These are phyloP conservation scores for Tapirus indicus DNA, from an alignment of 2,797 vertebrate species.

Conservation along the genomic window DNA sequence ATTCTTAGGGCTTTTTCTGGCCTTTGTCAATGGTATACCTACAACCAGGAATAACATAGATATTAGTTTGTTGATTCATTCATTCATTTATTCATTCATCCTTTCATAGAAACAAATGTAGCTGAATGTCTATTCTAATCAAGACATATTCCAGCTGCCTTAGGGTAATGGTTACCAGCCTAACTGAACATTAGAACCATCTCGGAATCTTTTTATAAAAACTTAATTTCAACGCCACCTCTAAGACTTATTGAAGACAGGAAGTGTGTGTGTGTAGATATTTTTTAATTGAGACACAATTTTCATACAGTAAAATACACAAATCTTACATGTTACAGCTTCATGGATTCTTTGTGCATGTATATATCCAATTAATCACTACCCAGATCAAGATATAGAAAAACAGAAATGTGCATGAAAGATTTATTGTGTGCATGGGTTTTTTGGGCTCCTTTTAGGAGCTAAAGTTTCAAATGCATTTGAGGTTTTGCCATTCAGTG, in stretches of 20 bases:
- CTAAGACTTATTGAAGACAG: neutral
- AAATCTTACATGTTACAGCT: neutral
- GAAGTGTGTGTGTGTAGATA: neutral
- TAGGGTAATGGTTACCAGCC: neutral
- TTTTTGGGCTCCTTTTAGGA: neutral
- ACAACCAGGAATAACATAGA: neutral
- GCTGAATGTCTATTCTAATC: neutral
- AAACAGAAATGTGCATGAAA: constrained; percentile 39
- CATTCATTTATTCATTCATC: neutral
- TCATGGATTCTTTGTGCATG: neutral
- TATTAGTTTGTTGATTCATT: neutral
- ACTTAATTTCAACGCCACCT: neutral
- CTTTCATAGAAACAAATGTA: neutral
- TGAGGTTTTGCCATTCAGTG: constrained; percentile 50
- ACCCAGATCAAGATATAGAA: constrained; percentile 24
- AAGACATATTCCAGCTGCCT: neutral
- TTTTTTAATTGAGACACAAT: neutral
- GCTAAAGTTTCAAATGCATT: constrained; percentile 40
- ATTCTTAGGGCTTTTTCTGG: neutral
- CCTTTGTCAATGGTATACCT: neutral
- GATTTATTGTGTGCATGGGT: neutral
- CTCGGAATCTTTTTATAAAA: neutral
- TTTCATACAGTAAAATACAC: constrained; percentile 25
- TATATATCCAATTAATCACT: neutral
- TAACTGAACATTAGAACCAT: constrained; percentile 16